Evolutionary conservation across 2,888 invertebrate genomes (phyloP), one percentile per base, ranked within the genome.

Genomic region (Ophion slaviceki): DNA sequence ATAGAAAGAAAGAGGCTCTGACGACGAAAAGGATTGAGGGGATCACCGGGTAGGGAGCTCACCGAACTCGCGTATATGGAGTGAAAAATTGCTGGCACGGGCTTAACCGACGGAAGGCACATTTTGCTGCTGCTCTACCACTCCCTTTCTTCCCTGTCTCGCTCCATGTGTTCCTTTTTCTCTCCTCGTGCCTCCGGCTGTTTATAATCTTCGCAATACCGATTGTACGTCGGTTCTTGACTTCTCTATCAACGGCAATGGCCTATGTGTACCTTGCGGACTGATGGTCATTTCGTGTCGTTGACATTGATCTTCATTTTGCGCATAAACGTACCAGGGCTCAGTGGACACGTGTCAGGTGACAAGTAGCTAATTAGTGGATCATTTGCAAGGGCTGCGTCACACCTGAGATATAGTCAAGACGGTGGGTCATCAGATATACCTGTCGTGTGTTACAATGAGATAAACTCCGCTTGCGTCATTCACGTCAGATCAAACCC

Each of bases 151-250:
- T 53, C 47, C 24, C 11, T 32, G 24, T 28, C 17, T 71, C 17
- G 10, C 70, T 70, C 7, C n/a, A 17, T 11, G 2, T 71, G 14
- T 57, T 11, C 36, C 53, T 59, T 72, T 59, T 53, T 6, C 24
- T 66, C 47, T 14, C 59, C 59, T 5, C 64, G 11, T 68, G 64
- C 80, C 84, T 62, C 82, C 80, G 87, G 85, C 89, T 90, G 88
- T 90, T 90, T 89, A 90, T 91, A 87, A 89, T 88, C 87, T 89
- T 91, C 86, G 88, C 88, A 90, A 92, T 89, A 71, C 74, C 77
- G 40, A 77, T 84, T 70, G 28, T 61, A 79, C 62, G 17, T n/a
- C 62, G 47, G 78, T 67, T 11, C 4, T 72, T 14, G 24, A 53
- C n/a, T 82, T 78, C 61, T 68, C 59, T 24, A 40, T 77, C 45